phyloP scores from a whole-genome alignment of 2,797 vertebrate genomes.

The Erethizon dorsatum region DNA sequence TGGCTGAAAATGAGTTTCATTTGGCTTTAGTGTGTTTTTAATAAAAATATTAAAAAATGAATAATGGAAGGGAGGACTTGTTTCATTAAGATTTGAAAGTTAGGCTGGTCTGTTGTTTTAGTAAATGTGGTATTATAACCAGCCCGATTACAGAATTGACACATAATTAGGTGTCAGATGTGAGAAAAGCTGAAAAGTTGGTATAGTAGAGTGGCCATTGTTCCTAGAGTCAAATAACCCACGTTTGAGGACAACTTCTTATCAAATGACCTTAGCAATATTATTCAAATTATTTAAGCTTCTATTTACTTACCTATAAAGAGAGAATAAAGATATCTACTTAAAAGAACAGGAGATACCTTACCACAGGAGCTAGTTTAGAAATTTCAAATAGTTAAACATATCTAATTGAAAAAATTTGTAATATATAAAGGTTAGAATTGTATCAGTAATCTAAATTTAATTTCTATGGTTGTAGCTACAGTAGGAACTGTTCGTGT shows the following conservation, averaged over 20 bases:
- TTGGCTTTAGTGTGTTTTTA: slow-evolving; percentile 56
- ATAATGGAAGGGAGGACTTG: background rate
- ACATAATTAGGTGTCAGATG: slow-evolving; percentile 24
- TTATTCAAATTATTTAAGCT: slow-evolving; percentile 69
- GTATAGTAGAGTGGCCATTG: slow-evolving; percentile 43
- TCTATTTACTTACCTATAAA: slow-evolving; percentile 54
- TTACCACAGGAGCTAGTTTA: background rate
- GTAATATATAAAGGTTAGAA: slow-evolving; percentile 5
- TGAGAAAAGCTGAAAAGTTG: slow-evolving; percentile 25
- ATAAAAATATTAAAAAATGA: slow-evolving; percentile 55
- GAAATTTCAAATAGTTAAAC: slow-evolving; percentile 42
- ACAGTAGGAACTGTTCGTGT: background rate
- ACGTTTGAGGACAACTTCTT: slow-evolving; percentile 55
- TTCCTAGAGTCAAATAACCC: background rate
- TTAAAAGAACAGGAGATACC: slow-evolving; percentile 8
- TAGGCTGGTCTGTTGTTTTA: slow-evolving; percentile 38
- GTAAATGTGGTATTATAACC: slow-evolving; percentile 29
- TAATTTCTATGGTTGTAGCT: slow-evolving; percentile 42
- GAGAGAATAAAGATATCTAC: slow-evolving; percentile 7
- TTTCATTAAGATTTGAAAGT: slow-evolving; percentile 37
- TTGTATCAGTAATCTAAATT: background rate
- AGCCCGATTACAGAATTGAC: slow-evolving; percentile 25
- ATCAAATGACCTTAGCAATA: slow-evolving; percentile 54
- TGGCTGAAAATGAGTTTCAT: slow-evolving; percentile 49
- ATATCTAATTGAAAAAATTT: slow-evolving; percentile 28